phyloP scores from a whole-genome alignment of 2,888 invertebrate species.

The Netelia fuscicornis region DNA sequence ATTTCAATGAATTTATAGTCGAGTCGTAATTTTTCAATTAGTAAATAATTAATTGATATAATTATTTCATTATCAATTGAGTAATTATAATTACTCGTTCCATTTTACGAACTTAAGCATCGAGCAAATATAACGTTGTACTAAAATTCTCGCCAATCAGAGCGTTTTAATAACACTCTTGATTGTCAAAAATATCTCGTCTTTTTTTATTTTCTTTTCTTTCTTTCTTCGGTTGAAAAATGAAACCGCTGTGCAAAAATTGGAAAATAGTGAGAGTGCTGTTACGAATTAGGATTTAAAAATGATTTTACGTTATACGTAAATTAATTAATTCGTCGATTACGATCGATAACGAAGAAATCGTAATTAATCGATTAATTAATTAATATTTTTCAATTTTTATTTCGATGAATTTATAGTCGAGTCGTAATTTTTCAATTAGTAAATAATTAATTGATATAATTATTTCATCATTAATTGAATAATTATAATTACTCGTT shows the following conservation, averaged over 20 bases:
- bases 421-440: no score
- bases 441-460: background rate
- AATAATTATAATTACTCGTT: constrained; percentile 4
- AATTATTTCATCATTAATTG: background rate
- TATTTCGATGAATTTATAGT: no score
- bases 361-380: no score
- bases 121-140: constrained; percentile 13
- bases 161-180: background rate
- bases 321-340: no score
- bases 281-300: no score
- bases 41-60: background rate
- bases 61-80: background rate
- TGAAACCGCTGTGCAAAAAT: background rate
- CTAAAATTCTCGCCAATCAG: constrained; percentile 10
- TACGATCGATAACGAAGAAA: no score
- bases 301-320: no score
- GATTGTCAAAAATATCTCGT: constrained; percentile 43
- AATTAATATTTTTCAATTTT: no score
- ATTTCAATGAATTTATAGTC: no score
- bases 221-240: background rate
- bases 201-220: background rate
- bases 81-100: constrained; percentile 1
- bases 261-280: background rate
- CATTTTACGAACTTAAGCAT: background rate
- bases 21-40: no score